Evolutionary conservation across 2,113 vertebrate species (phyloP), one percentile per base, ranked within the genome.

Genomic region (Ciconia boyciana): DNA sequence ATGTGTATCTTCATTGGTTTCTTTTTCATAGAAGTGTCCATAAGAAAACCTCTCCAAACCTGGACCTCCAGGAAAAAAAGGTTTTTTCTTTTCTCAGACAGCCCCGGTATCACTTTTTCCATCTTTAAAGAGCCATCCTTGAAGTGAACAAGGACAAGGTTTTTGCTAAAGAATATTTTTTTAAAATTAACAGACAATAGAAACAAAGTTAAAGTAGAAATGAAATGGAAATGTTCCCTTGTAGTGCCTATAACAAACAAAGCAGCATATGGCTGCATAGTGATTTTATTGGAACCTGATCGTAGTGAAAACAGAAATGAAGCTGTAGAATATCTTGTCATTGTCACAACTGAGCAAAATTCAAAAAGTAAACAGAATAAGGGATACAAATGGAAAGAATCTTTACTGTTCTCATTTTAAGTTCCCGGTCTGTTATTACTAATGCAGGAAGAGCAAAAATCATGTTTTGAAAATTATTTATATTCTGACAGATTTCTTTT

Each of bases 361-460:
- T 65, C 41, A 36, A 68, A 66, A 46, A 85, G 41, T 39, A 39
- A 89, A 72, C 32, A 83, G 32, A 92, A 22, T 11, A 51, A 49
- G 32, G 58, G 36, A 18, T 49, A 29, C 17, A 83, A 62, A 43
- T 11, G 48, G 65, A 70, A 61, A 26, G 28, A 51, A 16, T 28
- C 66, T 43, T 78, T 48, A 46, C 26, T 74, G 46, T 46, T 82
- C 51, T 81, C 55, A 12, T 87, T 89, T 66, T 17, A 22, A 78
- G 15, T 22, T 65, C 39, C 57, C 7, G 7, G 0, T 32, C 31
- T 91, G 72, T 36, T 84, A 9, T 44, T 84, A 28, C 19, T 32
- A 36, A 29, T 66, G 60, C 72, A 84, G 87, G 39, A 84, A 91
- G 68, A 91, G 57, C 25, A 51, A 82, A 96, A 96, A 54, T n/a